phyloP scores from a whole-genome alignment of 1,140 invertebrate species.

The Liolophura sinensis region DNA sequence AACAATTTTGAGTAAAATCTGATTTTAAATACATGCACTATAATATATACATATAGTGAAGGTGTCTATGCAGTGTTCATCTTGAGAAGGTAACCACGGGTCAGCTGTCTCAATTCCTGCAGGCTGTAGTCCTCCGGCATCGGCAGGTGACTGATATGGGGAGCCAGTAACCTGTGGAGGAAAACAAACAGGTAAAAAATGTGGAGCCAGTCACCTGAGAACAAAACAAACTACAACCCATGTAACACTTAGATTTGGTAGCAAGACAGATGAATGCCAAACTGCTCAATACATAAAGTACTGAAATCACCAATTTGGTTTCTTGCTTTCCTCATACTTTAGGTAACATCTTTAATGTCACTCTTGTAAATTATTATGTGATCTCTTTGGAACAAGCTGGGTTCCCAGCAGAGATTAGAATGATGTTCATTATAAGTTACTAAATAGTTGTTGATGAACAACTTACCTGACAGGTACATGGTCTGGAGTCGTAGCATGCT shows the following conservation, averaged over 20 bases:
- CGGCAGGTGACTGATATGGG: slow-evolving; percentile 64
- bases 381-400: neutral
- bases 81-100: slow-evolving; percentile 48
- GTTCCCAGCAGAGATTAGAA: neutral
- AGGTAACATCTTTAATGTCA: neutral
- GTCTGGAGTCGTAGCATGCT: slow-evolving; percentile 46
- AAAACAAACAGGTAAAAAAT: slow-evolving; percentile 1
- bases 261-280: neutral
- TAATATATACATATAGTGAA: neutral
- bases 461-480: slow-evolving; percentile 14
- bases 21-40: too few relatives aligned
- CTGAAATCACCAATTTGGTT: too few relatives aligned
- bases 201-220: neutral
- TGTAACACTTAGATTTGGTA: neutral
- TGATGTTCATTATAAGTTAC: neutral
- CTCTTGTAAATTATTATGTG: neutral
- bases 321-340: too few relatives aligned
- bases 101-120: slow-evolving; percentile 64
- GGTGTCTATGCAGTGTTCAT: slow-evolving; percentile 22
- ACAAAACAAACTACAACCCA: neutral
- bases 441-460: neutral
- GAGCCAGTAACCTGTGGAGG: slow-evolving; percentile 58
- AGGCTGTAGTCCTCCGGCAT: slow-evolving; percentile 70
- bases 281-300: neutral
- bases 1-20: too few relatives aligned